Evolutionary conservation across 1,140 invertebrate species (phyloP), one percentile per base, ranked within the genome.

Genomic region (Drosophila varians): DNA sequence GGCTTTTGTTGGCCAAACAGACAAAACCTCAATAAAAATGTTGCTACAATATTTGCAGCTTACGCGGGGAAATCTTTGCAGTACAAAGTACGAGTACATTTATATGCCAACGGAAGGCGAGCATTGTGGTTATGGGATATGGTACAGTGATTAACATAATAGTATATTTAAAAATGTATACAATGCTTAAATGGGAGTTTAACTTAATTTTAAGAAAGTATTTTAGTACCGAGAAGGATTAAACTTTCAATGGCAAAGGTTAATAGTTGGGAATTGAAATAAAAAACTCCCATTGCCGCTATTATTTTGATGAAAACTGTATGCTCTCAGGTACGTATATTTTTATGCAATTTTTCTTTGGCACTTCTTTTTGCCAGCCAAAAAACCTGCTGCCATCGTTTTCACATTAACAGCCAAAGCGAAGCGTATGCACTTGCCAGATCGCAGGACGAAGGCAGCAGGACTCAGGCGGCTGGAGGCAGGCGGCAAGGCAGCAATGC

Each of bases 21-120:
- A 84, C 76, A 86, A 87, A 86, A 86, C 80, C 79, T 84, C 80
- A 86, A 84, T 84, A 86, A 86, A 87, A 86, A 86, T 87, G 72
- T 86, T 86, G 68, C 82, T 80, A 76, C 80, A 83, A 83, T 83
- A 83, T 83, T 83, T 83, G 78, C 79, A 83, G 79, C 79, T 83
- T 68, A 77, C 74, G 74, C 74, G 54, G 68, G 62, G 43, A 83
- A 74, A 74, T 74, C 79, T 61, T 77, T 70, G 77, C 82, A 86
- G 77, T 80, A 71, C 82, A 70, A 80, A 52, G 71, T 87, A 58
- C 80, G 62, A 73, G 68, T 25, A 43, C 25, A 62, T 45, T 43
- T 49, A 34, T 45, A 51, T 42, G 9, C 14, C 14, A 42, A 19
- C 38, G 6, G 8, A 9, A 42, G 8, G 14, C 3, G 7, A 19